phyloP scores from a whole-genome alignment of 1,140 invertebrate genomes.

The Chlorops oryzae region DNA sequence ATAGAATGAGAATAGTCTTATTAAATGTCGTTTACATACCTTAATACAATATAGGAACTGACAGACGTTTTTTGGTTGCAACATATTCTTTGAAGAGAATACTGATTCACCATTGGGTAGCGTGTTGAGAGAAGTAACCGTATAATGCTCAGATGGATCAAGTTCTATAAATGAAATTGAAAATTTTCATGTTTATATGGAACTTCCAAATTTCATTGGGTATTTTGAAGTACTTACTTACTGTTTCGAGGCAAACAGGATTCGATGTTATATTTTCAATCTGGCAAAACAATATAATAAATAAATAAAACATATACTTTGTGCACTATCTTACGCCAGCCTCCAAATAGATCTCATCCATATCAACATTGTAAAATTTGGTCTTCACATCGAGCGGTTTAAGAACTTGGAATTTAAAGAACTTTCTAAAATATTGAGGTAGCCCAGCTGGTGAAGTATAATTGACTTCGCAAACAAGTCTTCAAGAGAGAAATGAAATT shows the following conservation, averaged over 20 bases:
- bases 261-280: conserved; percentile 42
- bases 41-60: conserved; percentile 90
- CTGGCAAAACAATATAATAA: not conserved
- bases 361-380: conserved; percentile 96
- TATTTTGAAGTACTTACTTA: too few relatives aligned
- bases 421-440: conserved; percentile 80
- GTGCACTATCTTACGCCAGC: conserved; percentile 69
- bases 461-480: conserved; percentile 91
- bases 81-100: conserved; percentile 77
- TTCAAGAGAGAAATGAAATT: conserved; percentile 49
- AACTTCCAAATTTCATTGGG: too few relatives aligned
- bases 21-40: conserved; percentile 13
- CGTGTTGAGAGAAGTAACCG: conserved; percentile 62
- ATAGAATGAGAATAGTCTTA: not conserved
- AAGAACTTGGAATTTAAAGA: conserved; percentile 97
- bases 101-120: conserved; percentile 62
- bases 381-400: conserved; percentile 98
- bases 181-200: too few relatives aligned
- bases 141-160: conserved; percentile 85
- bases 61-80: conserved; percentile 70
- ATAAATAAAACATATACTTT: not conserved
- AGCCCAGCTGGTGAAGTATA: conserved; percentile 71
- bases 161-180: too few relatives aligned
- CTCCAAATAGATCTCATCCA: conserved; percentile 94
- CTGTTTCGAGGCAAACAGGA: conserved; percentile 39